These are phyloP conservation scores for Xestia xanthographa DNA, from an alignment of 2,888 invertebrate genomes.

Conservation along the genomic window DNA sequence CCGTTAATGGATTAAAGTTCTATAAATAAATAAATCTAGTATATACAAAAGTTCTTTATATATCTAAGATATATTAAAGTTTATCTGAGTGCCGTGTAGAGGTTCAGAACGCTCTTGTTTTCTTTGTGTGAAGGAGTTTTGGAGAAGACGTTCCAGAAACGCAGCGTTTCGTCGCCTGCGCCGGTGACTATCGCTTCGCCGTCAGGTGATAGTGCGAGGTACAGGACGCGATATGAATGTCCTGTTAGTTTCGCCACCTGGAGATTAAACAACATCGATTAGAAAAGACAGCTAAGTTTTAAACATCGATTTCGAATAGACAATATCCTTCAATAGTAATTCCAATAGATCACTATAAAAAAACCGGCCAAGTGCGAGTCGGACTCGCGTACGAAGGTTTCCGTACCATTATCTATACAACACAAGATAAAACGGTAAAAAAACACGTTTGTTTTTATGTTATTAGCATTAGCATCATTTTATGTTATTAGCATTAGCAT, in stretches of 20 bases:
- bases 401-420: too few species aligned
- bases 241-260: conserved; percentile 99
- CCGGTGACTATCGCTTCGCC: conserved; percentile 99
- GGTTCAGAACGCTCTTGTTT: conserved; percentile 97
- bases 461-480: too few species aligned
- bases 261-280: neutral
- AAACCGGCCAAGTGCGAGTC: too few species aligned
- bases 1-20: conserved; percentile 44
- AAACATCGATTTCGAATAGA: too few species aligned
- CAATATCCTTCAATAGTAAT: too few species aligned
- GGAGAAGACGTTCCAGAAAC: conserved; percentile 99
- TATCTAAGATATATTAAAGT: conserved; percentile 52
- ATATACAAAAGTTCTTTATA: conserved; percentile 64
- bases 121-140: conserved; percentile 98
- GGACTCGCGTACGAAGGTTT: too few species aligned
- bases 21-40: conserved; percentile 68
- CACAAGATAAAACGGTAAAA: too few species aligned
- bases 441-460: too few species aligned
- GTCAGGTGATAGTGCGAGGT: conserved; percentile 98
- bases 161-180: conserved; percentile 99
- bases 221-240: conserved; percentile 98
- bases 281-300: neutral
- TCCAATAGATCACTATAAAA: too few species aligned
- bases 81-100: conserved; percentile 94
- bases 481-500: too few species aligned